phyloP scores from a whole-genome alignment of 2,888 invertebrate genomes.

The Terebella lapidaria region DNA sequence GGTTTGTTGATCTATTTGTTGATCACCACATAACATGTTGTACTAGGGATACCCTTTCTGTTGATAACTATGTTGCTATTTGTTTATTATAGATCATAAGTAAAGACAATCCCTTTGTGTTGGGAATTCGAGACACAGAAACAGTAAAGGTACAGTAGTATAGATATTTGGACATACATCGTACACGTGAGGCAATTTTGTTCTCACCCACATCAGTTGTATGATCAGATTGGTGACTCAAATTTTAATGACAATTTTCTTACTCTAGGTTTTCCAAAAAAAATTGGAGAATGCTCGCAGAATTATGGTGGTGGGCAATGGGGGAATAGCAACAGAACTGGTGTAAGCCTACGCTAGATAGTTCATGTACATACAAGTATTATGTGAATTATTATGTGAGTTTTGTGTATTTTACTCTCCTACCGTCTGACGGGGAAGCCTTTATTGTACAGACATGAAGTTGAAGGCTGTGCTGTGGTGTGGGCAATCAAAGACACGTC shows the following conservation, averaged over 20 bases:
- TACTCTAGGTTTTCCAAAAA: slow-evolving; percentile 37
- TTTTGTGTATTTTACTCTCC: too few relatives aligned
- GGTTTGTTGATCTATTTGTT: too few relatives aligned
- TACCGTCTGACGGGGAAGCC: too few relatives aligned
- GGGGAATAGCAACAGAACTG: slow-evolving; percentile 96
- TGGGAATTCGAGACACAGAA: slow-evolving; percentile 92
- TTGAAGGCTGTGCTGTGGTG: slow-evolving; percentile 75
- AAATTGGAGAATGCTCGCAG: slow-evolving; percentile 66
- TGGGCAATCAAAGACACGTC: slow-evolving; percentile 93
- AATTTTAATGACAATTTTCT: neutral
- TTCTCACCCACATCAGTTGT: neutral
- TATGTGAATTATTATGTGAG: too few relatives aligned
- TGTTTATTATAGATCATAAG: slow-evolving; percentile 48
- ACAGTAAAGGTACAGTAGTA: slow-evolving; percentile 64
- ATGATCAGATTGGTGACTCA: too few relatives aligned
- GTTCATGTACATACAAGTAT: neutral
- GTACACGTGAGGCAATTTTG: too few relatives aligned
- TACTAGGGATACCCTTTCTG: too few relatives aligned
- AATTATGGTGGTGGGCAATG: slow-evolving; percentile 88
- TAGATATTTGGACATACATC: too few relatives aligned
- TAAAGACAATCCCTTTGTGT: slow-evolving; percentile 59
- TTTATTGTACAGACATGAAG: too few relatives aligned
- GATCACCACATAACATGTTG: too few relatives aligned
- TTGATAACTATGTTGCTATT: too few relatives aligned
- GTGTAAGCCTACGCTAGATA: slow-evolving; percentile 56